Conservation (phyloP, 2,888 invertebrate genomes). For the Morpho helenor region DNA sequence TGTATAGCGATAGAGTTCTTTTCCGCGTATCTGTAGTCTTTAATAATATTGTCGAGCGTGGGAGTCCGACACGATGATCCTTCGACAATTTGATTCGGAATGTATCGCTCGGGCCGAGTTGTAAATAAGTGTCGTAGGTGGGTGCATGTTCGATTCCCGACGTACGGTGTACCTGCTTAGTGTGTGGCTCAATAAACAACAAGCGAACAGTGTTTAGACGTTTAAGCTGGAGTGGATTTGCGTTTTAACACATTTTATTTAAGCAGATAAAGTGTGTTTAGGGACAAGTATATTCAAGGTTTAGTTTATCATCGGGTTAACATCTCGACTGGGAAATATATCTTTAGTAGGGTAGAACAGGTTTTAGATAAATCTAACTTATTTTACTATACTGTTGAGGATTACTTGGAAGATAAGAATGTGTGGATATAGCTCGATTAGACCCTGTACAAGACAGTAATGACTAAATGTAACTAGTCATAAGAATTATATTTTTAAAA, state of each 20-base stretch:
- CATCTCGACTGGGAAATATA: no score
- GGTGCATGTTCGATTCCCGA: constrained; percentile 56
- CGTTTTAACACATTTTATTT: constrained; percentile 25
- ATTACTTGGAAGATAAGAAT: no score
- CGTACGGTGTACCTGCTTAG: constrained; percentile 47
- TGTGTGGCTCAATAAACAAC: constrained; percentile 45
- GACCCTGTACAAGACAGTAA: no score
- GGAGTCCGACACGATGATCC: constrained; percentile 67
- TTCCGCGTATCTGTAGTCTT: constrained; percentile 24
- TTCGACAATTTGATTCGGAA: constrained; percentile 70
- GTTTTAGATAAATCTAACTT: no score
- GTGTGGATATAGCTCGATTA: no score
- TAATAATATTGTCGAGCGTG: constrained; percentile 44
- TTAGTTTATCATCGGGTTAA: background rate
- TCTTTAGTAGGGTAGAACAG: no score
- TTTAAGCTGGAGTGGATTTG: constrained; percentile 26
- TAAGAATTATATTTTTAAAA: no score
- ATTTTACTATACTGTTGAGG: no score
- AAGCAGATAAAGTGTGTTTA: constrained; percentile 6
- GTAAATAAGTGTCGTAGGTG: constrained; percentile 67
- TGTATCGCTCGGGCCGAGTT: constrained; percentile 58
- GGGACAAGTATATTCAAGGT: background rate
- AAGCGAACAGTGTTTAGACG: constrained; percentile 26
- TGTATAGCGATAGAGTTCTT: constrained; percentile 27
- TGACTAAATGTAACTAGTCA: no score